phyloP scores from a whole-genome alignment of 2,113 vertebrate species.

The Triplophysa dalaica region DNA sequence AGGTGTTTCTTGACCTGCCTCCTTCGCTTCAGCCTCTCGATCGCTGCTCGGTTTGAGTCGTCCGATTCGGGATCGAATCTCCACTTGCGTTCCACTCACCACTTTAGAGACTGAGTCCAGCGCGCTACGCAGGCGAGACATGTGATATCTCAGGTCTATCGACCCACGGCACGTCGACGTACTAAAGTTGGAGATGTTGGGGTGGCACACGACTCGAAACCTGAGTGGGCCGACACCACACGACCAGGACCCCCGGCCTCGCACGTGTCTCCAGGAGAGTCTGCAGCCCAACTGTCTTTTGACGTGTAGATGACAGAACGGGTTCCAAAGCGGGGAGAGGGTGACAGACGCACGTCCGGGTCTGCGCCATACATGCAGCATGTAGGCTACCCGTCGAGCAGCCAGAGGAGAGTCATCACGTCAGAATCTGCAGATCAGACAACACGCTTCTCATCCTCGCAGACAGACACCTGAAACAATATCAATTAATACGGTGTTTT shows the following conservation, averaged over 20 bases:
- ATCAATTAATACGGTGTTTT: neutral
- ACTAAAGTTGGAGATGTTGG: constrained; percentile 75
- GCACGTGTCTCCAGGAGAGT: constrained; percentile 56
- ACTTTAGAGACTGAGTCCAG: constrained; percentile 89
- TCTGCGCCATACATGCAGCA: neutral
- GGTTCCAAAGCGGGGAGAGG: neutral
- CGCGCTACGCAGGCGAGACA: constrained; percentile 88
- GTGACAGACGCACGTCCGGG: neutral
- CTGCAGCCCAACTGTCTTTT: constrained; percentile 34
- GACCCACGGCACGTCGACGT: constrained; percentile 81
- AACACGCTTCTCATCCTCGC: neutral
- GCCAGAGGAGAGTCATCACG: neutral
- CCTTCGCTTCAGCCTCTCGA: constrained; percentile 66
- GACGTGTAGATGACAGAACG: constrained; percentile 36
- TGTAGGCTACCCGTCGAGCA: neutral
- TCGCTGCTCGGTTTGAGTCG: constrained; percentile 77
- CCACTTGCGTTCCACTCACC: constrained; percentile 84
- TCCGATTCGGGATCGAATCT: constrained; percentile 83
- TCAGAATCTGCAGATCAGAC: neutral
- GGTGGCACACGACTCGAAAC: constrained; percentile 68
- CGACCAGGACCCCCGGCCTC: constrained; percentile 67
- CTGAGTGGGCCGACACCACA: constrained; percentile 62
- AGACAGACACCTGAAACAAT: neutral
- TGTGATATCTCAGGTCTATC: constrained; percentile 76
- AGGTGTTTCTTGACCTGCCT: constrained; percentile 55